Base-by-base conservation (phyloP, 2,888 invertebrate species). In the Eupithecia pulchellata region DNA sequence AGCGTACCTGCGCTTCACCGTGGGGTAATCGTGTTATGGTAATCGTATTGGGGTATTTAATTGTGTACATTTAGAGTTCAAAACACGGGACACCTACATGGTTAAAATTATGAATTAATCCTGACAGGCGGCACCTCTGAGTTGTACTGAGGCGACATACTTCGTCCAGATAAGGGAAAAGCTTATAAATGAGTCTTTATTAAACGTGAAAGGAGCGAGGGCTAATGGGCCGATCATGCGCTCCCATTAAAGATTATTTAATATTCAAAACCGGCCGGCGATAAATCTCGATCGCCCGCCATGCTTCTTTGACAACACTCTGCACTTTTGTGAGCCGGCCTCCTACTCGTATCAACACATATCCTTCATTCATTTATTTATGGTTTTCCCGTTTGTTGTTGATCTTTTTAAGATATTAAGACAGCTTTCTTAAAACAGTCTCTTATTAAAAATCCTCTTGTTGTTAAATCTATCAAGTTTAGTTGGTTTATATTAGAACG, bases 201-300 rank as follows among this genome's bases (percentile, higher is more conserved):
- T 94, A 94, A 93, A 94, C 91, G 92, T 93, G 93, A 93, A 92
- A 93, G 93, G 92, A 94, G 86, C 91, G 92, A 88, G 91, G 91
- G 92, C 93, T 94, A 94, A 94, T 94, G 94, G 94, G 91, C 90
- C 91, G 93, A 93, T 94, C 94, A 94, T 94, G 94, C 93, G 93
- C 93, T 92, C 93, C 93, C 93, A 94, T 94, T 94, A 93, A 92
- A 92, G 90, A 94, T 94, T 94, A 94, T 94, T 94, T 93, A 94
- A 94, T 94, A 94, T 94, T 94, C 94, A 94, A 94, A 94, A 93
- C 93, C 90, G 86, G 84, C 91, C 91, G 88, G 85, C 89, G 86
- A 94, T 94, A 94, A 94, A 94, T 94, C 94, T 92, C 91, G 91
- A 88, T 87, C 88, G 88, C 88, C 90, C 91, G 90, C 93, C 91